These are phyloP conservation scores for Lateolabrax maculatus DNA, from an alignment of 2,797 vertebrate species.

Conservation along the genomic window DNA sequence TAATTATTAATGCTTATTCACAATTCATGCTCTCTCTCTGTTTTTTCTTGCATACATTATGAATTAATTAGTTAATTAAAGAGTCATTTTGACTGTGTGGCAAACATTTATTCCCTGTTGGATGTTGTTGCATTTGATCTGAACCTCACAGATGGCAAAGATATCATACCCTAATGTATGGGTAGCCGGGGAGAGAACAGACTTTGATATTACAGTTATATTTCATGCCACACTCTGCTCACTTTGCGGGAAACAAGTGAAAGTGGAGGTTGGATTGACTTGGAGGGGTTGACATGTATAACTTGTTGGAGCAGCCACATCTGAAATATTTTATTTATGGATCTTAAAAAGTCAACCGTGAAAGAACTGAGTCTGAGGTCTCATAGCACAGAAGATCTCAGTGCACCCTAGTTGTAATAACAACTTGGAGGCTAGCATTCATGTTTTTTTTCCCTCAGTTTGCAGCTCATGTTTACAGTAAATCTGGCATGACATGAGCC, in stretches of 20 bases:
- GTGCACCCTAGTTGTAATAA: not conserved
- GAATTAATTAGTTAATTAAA: constrained; percentile 52
- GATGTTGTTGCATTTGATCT: constrained; percentile 39
- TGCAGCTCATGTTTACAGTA: constrained; percentile 29
- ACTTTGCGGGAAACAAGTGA: not conserved
- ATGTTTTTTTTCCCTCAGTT: constrained; percentile 6
- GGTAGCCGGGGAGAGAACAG: not conserved
- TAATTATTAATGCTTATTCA: constrained; percentile 66
- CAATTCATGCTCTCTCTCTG: constrained; percentile 52
- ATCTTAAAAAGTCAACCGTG: not conserved
- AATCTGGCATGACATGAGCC: constrained; percentile 24
- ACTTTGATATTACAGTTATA: not conserved
- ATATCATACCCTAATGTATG: constrained; percentile 31
- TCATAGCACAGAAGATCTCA: not conserved
- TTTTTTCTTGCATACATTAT: constrained; percentile 63
- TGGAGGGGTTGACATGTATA: not conserved
- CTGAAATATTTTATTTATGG: not conserved
- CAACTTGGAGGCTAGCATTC: not conserved
- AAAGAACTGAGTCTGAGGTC: not conserved
- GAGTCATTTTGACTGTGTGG: constrained; percentile 17
- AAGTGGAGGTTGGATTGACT: not conserved
- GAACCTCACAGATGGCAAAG: constrained; percentile 36
- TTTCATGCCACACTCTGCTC: constrained; percentile 8
- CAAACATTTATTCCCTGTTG: constrained; percentile 46
- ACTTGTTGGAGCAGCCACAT: not conserved